phyloP scores from a whole-genome alignment of 2,797 vertebrate genomes.

The Manis pentadactyla region DNA sequence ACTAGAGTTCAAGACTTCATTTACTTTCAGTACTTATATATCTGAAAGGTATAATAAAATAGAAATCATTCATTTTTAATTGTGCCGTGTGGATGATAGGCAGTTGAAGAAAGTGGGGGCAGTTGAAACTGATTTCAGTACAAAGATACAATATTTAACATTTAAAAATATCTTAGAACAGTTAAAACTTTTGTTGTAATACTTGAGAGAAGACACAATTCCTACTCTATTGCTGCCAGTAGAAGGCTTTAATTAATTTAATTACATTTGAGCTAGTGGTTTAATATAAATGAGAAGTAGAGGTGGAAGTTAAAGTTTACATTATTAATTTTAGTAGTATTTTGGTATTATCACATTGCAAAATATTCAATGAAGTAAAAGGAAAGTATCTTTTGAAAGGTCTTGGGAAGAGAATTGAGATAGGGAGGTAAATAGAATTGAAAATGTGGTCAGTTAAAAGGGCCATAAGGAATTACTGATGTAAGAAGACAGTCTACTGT shows the following conservation, averaged over 20 bases:
- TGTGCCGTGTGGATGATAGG: not conserved
- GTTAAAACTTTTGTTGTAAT: constrained; percentile 1
- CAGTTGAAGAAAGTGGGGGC: not conserved
- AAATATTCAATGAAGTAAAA: not conserved
- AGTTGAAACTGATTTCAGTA: not conserved
- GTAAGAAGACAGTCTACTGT: not conserved
- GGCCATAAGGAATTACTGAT: not conserved
- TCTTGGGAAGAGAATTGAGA: constrained; percentile 20
- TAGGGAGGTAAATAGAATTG: not conserved
- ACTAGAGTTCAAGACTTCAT: not conserved
- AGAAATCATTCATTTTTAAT: not conserved
- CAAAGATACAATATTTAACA: constrained; percentile 9
- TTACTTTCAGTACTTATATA: not conserved
- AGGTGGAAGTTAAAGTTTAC: not conserved
- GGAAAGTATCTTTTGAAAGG: not conserved
- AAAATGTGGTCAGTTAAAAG: not conserved
- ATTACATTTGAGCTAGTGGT: constrained; percentile 31
- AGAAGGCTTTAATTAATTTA: constrained; percentile 58
- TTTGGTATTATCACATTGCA: not conserved
- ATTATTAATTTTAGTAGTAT: not conserved
- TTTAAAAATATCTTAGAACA: not conserved
- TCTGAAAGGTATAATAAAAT: constrained; percentile 3
- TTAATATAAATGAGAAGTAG: not conserved
- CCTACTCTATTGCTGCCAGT: constrained; percentile 4
- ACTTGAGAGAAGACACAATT: constrained; percentile 19